These are phyloP conservation scores for Trematomus bernacchii DNA, from an alignment of 2,797 vertebrate species.

Conservation along the genomic window DNA sequence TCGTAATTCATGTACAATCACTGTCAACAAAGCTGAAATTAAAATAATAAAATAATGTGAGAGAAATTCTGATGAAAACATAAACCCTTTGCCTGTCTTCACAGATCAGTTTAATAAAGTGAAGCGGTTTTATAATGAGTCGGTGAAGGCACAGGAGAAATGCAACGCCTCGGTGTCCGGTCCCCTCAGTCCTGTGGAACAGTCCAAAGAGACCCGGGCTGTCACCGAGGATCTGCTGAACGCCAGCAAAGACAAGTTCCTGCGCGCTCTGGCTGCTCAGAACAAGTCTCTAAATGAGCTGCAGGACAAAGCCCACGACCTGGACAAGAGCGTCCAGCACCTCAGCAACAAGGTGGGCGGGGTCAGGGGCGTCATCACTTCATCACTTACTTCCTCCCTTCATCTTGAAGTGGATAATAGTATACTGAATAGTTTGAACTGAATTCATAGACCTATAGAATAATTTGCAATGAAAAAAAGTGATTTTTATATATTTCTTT, in stretches of 20 bases:
- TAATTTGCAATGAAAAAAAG: background rate
- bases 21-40: too few species aligned
- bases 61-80: background rate
- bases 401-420: background rate
- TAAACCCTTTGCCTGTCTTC: background rate
- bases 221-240: constrained; percentile 72
- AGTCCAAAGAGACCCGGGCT: constrained; percentile 62
- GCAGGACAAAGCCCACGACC: constrained; percentile 73
- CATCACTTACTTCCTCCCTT: background rate
- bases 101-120: constrained; percentile 88
- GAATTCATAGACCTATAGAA: background rate
- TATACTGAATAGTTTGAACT: background rate
- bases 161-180: constrained; percentile 80
- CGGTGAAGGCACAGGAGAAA: constrained; percentile 72
- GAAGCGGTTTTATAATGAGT: constrained; percentile 78
- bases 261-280: constrained; percentile 73
- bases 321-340: constrained; percentile 71
- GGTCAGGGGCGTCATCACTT: background rate
- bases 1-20: too few species aligned
- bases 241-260: constrained; percentile 64
- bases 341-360: constrained; percentile 84
- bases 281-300: constrained; percentile 84
- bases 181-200: constrained; percentile 71
- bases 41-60: background rate
- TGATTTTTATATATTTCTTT: background rate